A percentile compares a stretch with the other conserved stretches of the same genome.
Conservation (phyloP, 2,888 invertebrate species). For the Aphodius granarius region DNA sequence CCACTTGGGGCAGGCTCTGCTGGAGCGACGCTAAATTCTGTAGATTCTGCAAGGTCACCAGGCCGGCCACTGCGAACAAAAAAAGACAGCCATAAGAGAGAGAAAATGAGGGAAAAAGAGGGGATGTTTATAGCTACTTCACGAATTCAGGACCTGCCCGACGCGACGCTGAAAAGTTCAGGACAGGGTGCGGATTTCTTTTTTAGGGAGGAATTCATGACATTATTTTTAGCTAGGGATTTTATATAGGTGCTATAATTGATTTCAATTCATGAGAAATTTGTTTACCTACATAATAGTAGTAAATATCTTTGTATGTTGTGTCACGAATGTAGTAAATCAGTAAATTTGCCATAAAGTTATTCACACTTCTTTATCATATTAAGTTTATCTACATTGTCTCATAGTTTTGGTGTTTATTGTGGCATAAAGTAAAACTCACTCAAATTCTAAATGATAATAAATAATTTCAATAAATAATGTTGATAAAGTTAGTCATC, state of each 20-base stretch:
- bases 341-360: too few species aligned
- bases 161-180: background rate
- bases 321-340: too few species aligned
- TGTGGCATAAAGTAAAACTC: background rate
- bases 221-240: background rate
- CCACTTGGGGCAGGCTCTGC: conserved; percentile 64
- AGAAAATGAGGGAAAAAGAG: background rate
- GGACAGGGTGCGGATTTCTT: background rate
- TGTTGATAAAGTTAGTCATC: background rate
- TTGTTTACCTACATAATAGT: too few species aligned
- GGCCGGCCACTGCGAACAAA: conserved; percentile 65
- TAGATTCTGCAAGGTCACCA: conserved; percentile 74
- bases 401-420: background rate
- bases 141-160: background rate
- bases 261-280: background rate
- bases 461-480: background rate
- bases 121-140: background rate
- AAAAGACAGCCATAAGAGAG: conserved; percentile 2
- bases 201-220: background rate
- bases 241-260: background rate
- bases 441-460: background rate
- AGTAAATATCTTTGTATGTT: too few species aligned
- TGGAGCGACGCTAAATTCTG: conserved; percentile 79
- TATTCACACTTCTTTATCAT: too few species aligned
- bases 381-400: too few species aligned